Evolutionary conservation across 2,113 vertebrate genomes (phyloP).

Genomic region (Pogona vitticeps): DNA sequence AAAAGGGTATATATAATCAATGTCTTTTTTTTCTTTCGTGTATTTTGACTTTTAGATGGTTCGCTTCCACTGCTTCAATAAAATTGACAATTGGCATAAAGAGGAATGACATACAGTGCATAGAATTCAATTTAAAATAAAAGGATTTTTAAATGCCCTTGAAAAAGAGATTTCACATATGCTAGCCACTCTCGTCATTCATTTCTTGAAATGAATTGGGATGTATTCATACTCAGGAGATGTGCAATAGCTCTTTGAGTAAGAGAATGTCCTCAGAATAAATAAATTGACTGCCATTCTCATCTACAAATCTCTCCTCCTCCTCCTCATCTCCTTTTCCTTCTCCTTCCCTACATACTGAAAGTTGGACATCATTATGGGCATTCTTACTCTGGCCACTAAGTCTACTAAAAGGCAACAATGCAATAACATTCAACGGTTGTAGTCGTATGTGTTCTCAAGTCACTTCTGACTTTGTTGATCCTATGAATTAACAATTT

Average conservation of each 20-base stretch:
- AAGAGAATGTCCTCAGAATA: neutral
- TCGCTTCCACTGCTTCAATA: constrained; percentile 20
- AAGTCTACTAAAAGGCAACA: no score
- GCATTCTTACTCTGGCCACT: no score
- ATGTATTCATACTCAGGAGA: constrained; percentile 5
- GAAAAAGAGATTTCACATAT: constrained; percentile 7
- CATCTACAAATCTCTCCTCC: neutral
- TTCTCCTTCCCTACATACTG: no score
- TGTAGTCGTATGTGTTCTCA: no score
- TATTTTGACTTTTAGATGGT: constrained; percentile 16
- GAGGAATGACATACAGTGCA: constrained; percentile 4
- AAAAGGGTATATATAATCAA: constrained; percentile 21
- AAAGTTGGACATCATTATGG: no score
- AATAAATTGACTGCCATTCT: neutral
- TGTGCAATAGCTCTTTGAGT: neutral
- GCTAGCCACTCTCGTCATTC: neutral
- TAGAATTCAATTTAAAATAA: constrained; percentile 14
- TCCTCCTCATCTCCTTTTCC: no score
- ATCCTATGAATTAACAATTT: no score
- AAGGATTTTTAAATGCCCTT: constrained; percentile 3
- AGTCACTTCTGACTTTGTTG: no score
- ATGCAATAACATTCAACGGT: no score
- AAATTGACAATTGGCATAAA: constrained; percentile 24
- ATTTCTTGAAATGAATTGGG: neutral
- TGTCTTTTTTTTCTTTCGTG: constrained; percentile 18